Evolutionary conservation across 2,113 vertebrate genomes (phyloP).

Genomic region (Columbina picui): DNA sequence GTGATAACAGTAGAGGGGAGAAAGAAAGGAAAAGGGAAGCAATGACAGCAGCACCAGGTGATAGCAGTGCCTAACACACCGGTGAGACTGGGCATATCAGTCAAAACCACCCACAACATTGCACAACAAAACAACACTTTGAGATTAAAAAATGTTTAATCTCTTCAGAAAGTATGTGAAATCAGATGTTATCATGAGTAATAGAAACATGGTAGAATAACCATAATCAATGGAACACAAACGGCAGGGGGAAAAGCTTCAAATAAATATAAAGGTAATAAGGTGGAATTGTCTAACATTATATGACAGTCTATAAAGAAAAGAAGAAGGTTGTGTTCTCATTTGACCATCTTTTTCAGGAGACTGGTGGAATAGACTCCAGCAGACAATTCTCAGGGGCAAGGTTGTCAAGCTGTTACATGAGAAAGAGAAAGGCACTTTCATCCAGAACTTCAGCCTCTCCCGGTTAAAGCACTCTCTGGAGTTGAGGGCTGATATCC

Average conservation of each 20-base stretch:
- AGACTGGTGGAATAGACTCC: neutral
- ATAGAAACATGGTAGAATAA: neutral
- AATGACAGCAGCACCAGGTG: neutral
- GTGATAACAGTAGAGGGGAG: neutral
- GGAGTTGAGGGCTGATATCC: neutral
- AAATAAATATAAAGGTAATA: neutral
- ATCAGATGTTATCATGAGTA: neutral
- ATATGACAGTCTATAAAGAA: neutral
- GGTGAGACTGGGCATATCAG: neutral
- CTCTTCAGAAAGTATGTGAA: neutral
- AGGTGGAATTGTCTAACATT: neutral
- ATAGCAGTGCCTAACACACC: fast-evolving
- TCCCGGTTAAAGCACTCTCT: neutral
- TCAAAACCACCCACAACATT: neutral
- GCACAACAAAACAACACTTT: neutral
- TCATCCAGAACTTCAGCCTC: neutral
- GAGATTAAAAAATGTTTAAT: neutral
- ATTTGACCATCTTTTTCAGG: neutral
- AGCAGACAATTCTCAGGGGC: neutral
- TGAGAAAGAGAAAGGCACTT: neutral
- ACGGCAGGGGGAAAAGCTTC: neutral
- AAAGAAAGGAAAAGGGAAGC: neutral
- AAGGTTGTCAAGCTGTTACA: neutral
- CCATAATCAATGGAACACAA: neutral
- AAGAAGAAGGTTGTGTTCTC: neutral